A percentile compares a stretch with the other conserved stretches of the same genome.
Conservation (phyloP, 2,888 invertebrate species). For the Ophion ellenae region DNA sequence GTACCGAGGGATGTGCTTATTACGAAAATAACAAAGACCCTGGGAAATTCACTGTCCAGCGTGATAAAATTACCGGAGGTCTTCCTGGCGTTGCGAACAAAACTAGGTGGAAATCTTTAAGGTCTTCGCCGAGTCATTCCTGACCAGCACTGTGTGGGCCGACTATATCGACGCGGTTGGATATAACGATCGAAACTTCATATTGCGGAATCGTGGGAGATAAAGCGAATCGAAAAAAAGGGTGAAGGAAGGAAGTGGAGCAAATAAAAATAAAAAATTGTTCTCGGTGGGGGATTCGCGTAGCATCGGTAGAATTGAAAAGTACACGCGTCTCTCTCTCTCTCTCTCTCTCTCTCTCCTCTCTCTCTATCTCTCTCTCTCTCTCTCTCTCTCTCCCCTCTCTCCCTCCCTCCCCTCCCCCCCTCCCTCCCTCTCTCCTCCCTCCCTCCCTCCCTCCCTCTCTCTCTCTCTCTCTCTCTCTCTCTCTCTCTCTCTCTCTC, state of each 20-base stretch:
- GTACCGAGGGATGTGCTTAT: slow-evolving; percentile 30
- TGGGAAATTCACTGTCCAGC: slow-evolving; percentile 17
- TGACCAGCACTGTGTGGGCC: too few relatives aligned
- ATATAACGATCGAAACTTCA: slow-evolving; percentile 2
- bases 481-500: neutral
- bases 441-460: too few relatives aligned
- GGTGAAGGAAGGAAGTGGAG: too few relatives aligned
- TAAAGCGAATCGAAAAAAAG: neutral
- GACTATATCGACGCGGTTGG: neutral
- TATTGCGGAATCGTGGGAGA: slow-evolving; percentile 3
- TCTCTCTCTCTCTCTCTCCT: neutral
- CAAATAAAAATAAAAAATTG: slow-evolving; percentile 31
- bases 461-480: neutral
- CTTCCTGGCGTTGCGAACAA: neutral
- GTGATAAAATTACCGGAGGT: neutral
- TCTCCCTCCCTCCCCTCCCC: too few relatives aligned
- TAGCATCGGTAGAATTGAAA: slow-evolving; percentile 22
- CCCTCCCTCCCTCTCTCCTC: too few relatives aligned
- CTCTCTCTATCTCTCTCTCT: too few relatives aligned
- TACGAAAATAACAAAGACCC: slow-evolving; percentile 42
- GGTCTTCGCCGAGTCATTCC: too few relatives aligned
- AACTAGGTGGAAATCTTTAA: neutral
- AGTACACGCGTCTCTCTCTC: neutral
- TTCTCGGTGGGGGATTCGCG: slow-evolving; percentile 18
- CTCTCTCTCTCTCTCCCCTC: neutral